Base-by-base conservation (phyloP, 1,140 invertebrate species). In the Himalopsyche phryganea region DNA sequence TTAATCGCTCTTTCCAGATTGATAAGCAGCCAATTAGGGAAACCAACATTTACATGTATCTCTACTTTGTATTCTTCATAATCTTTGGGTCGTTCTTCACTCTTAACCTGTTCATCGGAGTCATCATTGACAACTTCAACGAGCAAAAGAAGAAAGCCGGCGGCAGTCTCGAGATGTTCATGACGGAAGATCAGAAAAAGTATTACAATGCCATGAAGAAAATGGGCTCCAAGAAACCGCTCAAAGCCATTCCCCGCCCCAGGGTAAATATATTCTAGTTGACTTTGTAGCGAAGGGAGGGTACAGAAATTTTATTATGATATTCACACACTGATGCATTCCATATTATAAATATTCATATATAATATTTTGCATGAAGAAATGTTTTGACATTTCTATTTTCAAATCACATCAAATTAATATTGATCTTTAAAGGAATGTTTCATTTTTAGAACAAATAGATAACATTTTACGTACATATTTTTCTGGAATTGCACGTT, bases 161-260 rank as follows among this genome's bases (percentile, higher is more conserved):
- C 70, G 96, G 95, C 65, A 98, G 95, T 62, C 81, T 98, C 44
- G 96, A 98, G 77, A 96, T 98, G 93, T 98, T 98, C 82, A 98
- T 98, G 96, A 98, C 96, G 64, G 96, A 98, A 77, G 95, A 98
- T 80, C 96, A 98, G 79, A 98, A 98, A 84, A 98, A 98, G 80
- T 98, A 98, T 78, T 98, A 98, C 81, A 97, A 96, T 77, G 96
- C 96, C 50, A 98, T 98, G 96, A 98, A 98, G 78, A 97, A 98
- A 80, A 98, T 98, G 94, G 92, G 94, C 65, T 94, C 91, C 33
- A 98, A 98, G 76, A 95, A 97, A 78, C 96, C 96, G 36, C 83
- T 96, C 70, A 98, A 98, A 83, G 94, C 96, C 58, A 97, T 96
- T 74, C 95, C 96, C 65, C 87, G 94, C 75, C 96, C 96, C 66